Conservation (phyloP, 1,140 invertebrate species). For the Heterodera carotae region DNA sequence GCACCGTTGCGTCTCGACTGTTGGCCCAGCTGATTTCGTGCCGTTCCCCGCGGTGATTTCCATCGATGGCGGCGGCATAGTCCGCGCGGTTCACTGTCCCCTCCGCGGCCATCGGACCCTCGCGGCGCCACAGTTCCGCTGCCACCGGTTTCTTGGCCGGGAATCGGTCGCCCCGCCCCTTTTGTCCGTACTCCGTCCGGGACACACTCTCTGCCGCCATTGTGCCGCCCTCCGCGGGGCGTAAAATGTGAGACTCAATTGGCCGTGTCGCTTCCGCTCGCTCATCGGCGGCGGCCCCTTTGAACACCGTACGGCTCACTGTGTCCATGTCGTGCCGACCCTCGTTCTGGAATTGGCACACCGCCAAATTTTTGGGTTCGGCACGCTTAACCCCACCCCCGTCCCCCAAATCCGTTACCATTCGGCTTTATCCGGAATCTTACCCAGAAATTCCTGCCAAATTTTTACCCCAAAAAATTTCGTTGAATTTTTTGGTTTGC, state of each 20-base stretch:
- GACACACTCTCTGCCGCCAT: slow-evolving; percentile 9
- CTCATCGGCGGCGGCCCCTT: slow-evolving; percentile 17
- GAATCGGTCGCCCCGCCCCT: slow-evolving; percentile 23
- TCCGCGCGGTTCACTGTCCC: slow-evolving; percentile 22
- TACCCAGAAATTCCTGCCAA: too few relatives aligned
- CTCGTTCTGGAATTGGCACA: slow-evolving; percentile 22
- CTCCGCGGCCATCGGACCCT: slow-evolving; percentile 12
- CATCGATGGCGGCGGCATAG: slow-evolving; percentile 13
- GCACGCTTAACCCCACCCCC: too few relatives aligned
- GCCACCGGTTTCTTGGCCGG: background rate
- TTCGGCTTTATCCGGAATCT: too few relatives aligned
- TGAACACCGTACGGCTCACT: slow-evolving; percentile 29
- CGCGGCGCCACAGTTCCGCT: slow-evolving; percentile 18
- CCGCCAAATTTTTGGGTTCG: too few relatives aligned
- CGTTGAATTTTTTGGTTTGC: too few relatives aligned
- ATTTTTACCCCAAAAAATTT: background rate
- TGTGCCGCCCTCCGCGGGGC: slow-evolving; percentile 16
- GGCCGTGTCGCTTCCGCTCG: slow-evolving; percentile 33
- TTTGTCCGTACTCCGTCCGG: slow-evolving; percentile 17
- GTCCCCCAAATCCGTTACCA: too few relatives aligned
- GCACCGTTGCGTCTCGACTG: slow-evolving; percentile 5
- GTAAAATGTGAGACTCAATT: slow-evolving; percentile 29
- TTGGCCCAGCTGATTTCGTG: slow-evolving; percentile 14
- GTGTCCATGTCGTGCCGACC: slow-evolving; percentile 17
- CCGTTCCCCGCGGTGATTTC: slow-evolving; percentile 31